Percentiles rank a stretch among this genome's conserved stretches.
Conservation (phyloP, 2,888 invertebrate species). For the Frankliniella intonsa region DNA sequence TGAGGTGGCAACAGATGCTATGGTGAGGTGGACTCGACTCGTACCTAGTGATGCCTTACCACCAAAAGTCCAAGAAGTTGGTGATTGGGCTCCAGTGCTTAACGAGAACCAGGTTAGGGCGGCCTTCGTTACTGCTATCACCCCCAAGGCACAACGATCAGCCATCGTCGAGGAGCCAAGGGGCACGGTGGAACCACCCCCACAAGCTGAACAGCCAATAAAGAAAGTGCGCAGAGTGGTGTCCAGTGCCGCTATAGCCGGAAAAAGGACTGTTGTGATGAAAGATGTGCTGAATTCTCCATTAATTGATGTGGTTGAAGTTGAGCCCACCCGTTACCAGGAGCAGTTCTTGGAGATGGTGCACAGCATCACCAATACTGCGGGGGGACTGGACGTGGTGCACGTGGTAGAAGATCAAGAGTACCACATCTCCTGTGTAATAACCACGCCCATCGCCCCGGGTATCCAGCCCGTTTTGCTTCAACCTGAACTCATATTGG, state of each 20-base stretch:
- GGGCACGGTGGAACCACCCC: neutral
- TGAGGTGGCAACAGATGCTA: neutral
- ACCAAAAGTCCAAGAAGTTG: neutral
- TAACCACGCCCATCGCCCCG: neutral
- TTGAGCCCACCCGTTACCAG: accelerated
- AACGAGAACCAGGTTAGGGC: neutral
- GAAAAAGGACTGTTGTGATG: neutral
- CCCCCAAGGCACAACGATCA: neutral
- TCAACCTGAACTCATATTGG: neutral
- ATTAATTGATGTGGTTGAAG: neutral
- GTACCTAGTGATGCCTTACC: neutral
- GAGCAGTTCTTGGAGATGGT: neutral
- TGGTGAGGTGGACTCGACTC: neutral
- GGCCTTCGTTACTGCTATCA: neutral
- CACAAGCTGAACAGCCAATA: neutral
- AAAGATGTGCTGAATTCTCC: neutral
- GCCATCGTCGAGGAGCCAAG: neutral
- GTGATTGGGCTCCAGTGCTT: neutral
- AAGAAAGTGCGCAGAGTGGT: neutral
- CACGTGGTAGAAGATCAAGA: neutral
- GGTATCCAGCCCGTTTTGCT: neutral
- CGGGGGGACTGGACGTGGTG: neutral
- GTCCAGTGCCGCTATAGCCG: neutral
- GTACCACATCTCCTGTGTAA: neutral
- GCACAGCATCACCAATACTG: neutral